Evolutionary conservation across 2,113 vertebrate genomes (phyloP).

Genomic region (Prietella phreatophila): DNA sequence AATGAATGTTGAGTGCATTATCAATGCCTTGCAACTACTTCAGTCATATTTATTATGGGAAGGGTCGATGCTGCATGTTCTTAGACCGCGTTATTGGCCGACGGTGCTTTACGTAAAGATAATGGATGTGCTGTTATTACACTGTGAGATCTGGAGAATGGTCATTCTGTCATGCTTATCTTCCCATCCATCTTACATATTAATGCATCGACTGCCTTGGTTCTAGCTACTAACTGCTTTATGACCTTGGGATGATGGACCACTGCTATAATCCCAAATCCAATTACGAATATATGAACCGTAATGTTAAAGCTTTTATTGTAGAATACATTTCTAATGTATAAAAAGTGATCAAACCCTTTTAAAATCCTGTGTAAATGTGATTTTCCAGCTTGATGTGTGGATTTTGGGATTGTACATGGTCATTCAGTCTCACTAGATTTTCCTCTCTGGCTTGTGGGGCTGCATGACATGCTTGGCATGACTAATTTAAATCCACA

Average conservation of each 20-base stretch:
- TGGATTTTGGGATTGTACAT: constrained; percentile 57
- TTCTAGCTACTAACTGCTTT: constrained; percentile 14
- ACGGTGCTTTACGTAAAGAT: not conserved
- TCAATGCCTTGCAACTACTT: not conserved
- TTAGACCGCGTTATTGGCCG: not conserved
- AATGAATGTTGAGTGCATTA: not conserved
- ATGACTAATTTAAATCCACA: constrained; percentile 59
- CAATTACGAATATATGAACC: not conserved
- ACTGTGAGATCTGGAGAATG: constrained; percentile 26
- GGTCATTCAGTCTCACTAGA: constrained; percentile 41
- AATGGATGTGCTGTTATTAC: not conserved
- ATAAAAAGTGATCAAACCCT: not conserved
- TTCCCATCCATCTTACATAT: not conserved
- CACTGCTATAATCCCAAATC: constrained; percentile 38
- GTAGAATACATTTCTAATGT: not conserved
- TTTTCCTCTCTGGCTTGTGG: constrained; percentile 31
- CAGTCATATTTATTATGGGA: not conserved
- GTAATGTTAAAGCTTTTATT: not conserved
- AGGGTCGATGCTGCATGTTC: not conserved
- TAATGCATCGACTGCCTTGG: not conserved
- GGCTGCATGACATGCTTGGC: constrained; percentile 59
- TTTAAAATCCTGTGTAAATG: not conserved
- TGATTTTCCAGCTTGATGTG: constrained; percentile 3
- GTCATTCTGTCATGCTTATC: constrained; percentile 13
- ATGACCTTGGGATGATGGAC: not conserved